Conservation (phyloP, 1,140 invertebrate species). For the Drosophila malerkotliana region DNA sequence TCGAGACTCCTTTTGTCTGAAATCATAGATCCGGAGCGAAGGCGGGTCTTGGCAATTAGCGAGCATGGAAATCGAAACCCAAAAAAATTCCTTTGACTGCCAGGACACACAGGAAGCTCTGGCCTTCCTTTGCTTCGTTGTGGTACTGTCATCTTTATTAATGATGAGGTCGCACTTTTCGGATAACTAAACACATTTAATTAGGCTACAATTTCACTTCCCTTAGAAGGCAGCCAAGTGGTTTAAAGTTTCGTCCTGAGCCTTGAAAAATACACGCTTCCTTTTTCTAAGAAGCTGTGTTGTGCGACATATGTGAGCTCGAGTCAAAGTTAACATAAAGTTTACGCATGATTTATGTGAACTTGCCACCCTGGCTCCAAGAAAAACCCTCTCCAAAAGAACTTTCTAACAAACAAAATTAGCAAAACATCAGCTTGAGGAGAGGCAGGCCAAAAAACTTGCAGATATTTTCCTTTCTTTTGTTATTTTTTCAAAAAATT, state of each 20-base stretch:
- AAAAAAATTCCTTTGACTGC: slow-evolving; percentile 33
- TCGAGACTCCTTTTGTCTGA: slow-evolving; percentile 27
- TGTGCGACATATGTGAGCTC: slow-evolving; percentile 59
- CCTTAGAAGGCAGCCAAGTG: background rate
- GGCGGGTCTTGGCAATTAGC: slow-evolving; percentile 53
- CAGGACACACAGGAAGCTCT: slow-evolving; percentile 53
- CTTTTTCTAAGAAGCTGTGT: slow-evolving; percentile 25
- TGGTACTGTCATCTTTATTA: slow-evolving; percentile 49
- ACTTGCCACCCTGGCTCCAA: slow-evolving; percentile 19
- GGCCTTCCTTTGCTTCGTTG: slow-evolving; percentile 35
- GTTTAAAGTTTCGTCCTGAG: slow-evolving; percentile 24
- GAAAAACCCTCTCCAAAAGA: slow-evolving; percentile 19
- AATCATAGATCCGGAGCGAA: slow-evolving; percentile 7
- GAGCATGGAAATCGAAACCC: slow-evolving; percentile 40
- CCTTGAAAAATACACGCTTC: background rate
- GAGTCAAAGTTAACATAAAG: slow-evolving; percentile 66
- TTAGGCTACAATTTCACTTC: slow-evolving; percentile 28
- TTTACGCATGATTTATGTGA: slow-evolving; percentile 75
- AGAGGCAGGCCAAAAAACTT: slow-evolving; percentile 48
- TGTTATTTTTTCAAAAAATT: slow-evolving; percentile 40
- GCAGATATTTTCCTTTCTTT: slow-evolving; percentile 39
- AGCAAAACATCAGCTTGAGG: slow-evolving; percentile 56
- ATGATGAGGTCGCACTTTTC: slow-evolving; percentile 25
- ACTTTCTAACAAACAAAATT: slow-evolving; percentile 76
- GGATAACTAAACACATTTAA: slow-evolving; percentile 38